These are phyloP conservation scores for Gryllus bimaculatus DNA, from an alignment of 1,140 invertebrate species.

Conservation along the genomic window DNA sequence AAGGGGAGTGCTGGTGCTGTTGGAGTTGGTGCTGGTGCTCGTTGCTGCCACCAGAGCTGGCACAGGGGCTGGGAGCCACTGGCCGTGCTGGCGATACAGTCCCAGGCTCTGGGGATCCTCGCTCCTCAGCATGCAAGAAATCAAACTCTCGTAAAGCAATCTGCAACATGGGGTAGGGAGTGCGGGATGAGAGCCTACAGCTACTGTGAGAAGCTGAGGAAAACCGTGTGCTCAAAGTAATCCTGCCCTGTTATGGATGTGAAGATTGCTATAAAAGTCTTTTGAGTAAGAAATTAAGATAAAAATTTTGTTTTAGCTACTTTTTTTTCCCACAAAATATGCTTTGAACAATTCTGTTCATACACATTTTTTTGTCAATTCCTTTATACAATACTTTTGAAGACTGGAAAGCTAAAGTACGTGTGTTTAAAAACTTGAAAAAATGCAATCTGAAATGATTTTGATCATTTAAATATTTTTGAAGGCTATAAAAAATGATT, in stretches of 20 bases:
- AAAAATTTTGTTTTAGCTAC: too few species aligned
- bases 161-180: slow-evolving; percentile 49
- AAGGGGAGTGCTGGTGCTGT: slow-evolving; percentile 45
- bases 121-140: slow-evolving; percentile 70
- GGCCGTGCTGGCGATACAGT: slow-evolving; percentile 40
- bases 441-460: too few species aligned
- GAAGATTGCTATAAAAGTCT: not conserved
- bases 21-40: slow-evolving; percentile 2
- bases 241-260: not conserved
- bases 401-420: too few species aligned
- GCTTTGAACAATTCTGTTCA: too few species aligned
- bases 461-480: too few species aligned
- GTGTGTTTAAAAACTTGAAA: too few species aligned
- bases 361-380: too few species aligned
- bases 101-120: slow-evolving; percentile 32
- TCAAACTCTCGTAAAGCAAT: slow-evolving; percentile 77
- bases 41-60: not conserved
- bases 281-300: not conserved
- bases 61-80: slow-evolving; percentile 36
- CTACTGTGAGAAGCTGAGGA: not conserved
- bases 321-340: too few species aligned
- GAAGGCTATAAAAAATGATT: too few species aligned
- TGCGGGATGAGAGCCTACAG: not conserved
- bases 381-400: too few species aligned
- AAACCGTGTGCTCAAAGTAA: not conserved